Base-by-base conservation (phyloP, 2,113 vertebrate genomes). In the Leptocoma aspasia region DNA sequence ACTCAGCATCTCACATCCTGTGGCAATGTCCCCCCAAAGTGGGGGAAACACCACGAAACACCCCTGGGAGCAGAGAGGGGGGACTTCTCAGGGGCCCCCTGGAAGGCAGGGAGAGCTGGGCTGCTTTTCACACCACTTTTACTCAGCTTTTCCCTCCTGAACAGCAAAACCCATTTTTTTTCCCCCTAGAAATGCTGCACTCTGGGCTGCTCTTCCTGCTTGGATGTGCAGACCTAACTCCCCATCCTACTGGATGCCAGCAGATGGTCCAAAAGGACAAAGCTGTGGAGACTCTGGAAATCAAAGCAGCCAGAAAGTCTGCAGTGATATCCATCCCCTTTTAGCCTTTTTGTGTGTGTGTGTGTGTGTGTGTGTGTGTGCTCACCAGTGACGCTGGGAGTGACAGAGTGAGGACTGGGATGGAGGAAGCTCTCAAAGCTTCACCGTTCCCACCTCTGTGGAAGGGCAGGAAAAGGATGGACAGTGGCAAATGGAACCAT, bases 41-140 rank as follows among this genome's bases (percentile, higher is more conserved):
- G 37, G 53, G 24, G 30, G 28, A 42, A 71, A 64, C 52, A 18
- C 20, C 66, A 66, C 41, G 1, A 23, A 84, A 5, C 44, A 8
- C 13, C 78, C 77, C 41, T 6, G 11, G 52, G 70, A 88, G 13
- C 19, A 15, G n/a, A 11, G 10, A 44, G 22, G 11, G 15, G 26
- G 28, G 14, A 28, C 1, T 37, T 33, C 33, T 39, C 1, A 0
- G 22, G 42, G 45, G 47, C 1, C 78, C 19, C 11, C 1, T 2
- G 70, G 23, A 28, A 42, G 37, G 59, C 45, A 63, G 17, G 23
- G 41, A 26, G 47, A 52, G 47, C 60, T 53, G 76, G 19, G 60
- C 19, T 23, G 4, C 13, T 39, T 83, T 42, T 45, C 33, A 8
- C 0, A 2, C 39, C 2, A 31, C 30, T 75, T 50, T 68, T 33